These are phyloP conservation scores for Ferdinandea cuprea DNA, from an alignment of 2,888 invertebrate genomes.

Conservation along the genomic window DNA sequence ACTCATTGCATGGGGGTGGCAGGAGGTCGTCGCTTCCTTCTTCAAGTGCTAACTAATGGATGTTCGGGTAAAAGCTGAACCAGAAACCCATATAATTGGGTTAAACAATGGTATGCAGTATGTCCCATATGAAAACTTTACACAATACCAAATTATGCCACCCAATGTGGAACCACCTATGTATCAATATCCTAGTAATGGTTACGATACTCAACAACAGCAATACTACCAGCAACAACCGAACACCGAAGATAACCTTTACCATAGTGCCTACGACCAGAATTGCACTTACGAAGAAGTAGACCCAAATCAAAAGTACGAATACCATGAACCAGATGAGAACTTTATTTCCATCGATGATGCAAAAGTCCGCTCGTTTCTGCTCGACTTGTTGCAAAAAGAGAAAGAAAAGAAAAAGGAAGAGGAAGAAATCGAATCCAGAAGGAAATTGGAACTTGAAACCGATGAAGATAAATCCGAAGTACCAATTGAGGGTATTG, in stretches of 20 bases:
- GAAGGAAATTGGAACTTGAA: slow-evolving; percentile 47
- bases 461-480: slow-evolving; percentile 28
- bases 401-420: slow-evolving; percentile 76
- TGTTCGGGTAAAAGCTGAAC: slow-evolving; percentile 72
- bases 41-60: slow-evolving; percentile 72
- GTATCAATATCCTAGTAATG: slow-evolving; percentile 53
- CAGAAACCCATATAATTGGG: slow-evolving; percentile 68
- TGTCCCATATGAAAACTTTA: slow-evolving; percentile 52
- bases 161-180: slow-evolving; percentile 51
- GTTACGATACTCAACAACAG: slow-evolving; percentile 50
- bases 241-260: slow-evolving; percentile 43
- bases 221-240: slow-evolving; percentile 44
- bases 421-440: slow-evolving; percentile 48
- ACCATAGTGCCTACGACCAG: slow-evolving; percentile 58
- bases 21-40: slow-evolving; percentile 63
- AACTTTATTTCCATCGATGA: slow-evolving; percentile 82
- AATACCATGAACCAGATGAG: slow-evolving; percentile 80
- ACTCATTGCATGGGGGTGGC: slow-evolving; percentile 70
- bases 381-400: slow-evolving; percentile 79
- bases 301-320: slow-evolving; percentile 76
- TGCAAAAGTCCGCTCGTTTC: slow-evolving; percentile 80
- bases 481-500: slow-evolving; percentile 4
- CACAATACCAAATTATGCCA: slow-evolving; percentile 54
- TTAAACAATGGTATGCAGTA: slow-evolving; percentile 69
- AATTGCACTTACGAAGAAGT: slow-evolving; percentile 54